Evolutionary conservation across 2,888 invertebrate species (phyloP).

Genomic region (Bugula neritina): DNA sequence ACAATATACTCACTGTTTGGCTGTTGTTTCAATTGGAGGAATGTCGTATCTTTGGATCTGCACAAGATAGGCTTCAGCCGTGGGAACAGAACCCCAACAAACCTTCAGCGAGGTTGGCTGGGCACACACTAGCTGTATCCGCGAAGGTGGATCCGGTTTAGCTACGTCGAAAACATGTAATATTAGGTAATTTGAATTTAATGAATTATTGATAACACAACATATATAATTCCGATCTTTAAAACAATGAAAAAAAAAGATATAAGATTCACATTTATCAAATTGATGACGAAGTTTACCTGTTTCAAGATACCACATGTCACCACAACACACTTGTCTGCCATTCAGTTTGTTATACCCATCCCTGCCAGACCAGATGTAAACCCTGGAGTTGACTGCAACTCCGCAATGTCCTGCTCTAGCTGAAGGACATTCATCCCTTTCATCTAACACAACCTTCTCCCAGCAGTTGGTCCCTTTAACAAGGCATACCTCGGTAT

Average conservation of each 20-base stretch:
- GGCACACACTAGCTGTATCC: background rate
- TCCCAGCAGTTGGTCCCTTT: background rate
- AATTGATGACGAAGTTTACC: background rate
- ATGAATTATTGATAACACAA: too few species aligned
- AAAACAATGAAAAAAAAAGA: too few species aligned
- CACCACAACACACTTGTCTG: background rate
- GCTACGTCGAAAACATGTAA: too few species aligned
- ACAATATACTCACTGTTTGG: background rate
- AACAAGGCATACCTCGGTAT: too few species aligned
- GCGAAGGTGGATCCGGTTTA: background rate
- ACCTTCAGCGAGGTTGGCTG: background rate
- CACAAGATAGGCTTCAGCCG: slow-evolving; percentile 8
- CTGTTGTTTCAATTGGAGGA: background rate
- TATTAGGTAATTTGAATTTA: too few species aligned
- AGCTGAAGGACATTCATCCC: background rate
- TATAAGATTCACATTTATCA: too few species aligned
- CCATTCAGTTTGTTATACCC: background rate
- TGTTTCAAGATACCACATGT: slow-evolving; percentile 9
- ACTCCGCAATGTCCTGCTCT: slow-evolving; percentile 15
- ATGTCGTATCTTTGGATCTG: slow-evolving; percentile 6
- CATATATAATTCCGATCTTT: too few species aligned
- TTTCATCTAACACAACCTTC: background rate
- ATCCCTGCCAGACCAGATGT: slow-evolving; percentile 24
- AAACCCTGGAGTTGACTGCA: background rate
- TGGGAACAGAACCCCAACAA: background rate